phyloP scores from a whole-genome alignment of 2,888 invertebrate genomes.

The Onthophagus sagittarius region DNA sequence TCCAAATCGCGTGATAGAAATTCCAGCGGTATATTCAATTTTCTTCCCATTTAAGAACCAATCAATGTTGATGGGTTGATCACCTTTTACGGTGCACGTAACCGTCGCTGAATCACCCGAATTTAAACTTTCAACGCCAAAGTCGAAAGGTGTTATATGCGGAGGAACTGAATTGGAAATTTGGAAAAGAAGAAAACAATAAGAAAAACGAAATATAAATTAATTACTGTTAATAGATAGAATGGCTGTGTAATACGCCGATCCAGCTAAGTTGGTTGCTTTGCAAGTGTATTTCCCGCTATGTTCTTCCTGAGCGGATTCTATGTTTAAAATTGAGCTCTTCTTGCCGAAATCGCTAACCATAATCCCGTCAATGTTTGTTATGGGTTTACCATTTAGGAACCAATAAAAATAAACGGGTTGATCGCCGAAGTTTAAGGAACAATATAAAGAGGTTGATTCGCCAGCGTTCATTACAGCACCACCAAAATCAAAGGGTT shows the following conservation, averaged over 20 bases:
- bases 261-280: constrained; percentile 65
- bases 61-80: constrained; percentile 66
- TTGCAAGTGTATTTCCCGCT: constrained; percentile 72
- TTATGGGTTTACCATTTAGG: constrained; percentile 59
- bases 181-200: constrained; percentile 1
- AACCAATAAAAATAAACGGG: constrained; percentile 76
- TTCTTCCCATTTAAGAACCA: constrained; percentile 60
- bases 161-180: constrained; percentile 55
- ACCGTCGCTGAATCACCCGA: constrained; percentile 70
- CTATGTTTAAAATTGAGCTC: constrained; percentile 65
- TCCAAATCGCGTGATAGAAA: constrained; percentile 58
- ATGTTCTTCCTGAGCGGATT: constrained; percentile 68
- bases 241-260: constrained; percentile 60
- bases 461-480: constrained; percentile 56
- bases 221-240: constrained; percentile 68
- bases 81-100: constrained; percentile 72
- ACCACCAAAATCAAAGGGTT: constrained; percentile 64
- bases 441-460: constrained; percentile 54
- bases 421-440: constrained; percentile 69
- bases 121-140: constrained; percentile 58
- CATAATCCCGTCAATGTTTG: constrained; percentile 45
- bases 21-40: constrained; percentile 48
- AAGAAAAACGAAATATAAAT: not conserved
- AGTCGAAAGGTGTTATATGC: constrained; percentile 64
- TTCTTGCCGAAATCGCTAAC: constrained; percentile 18